Evolutionary conservation across 1,140 invertebrate genomes (phyloP).

Genomic region (Bathynomus jamesi): DNA sequence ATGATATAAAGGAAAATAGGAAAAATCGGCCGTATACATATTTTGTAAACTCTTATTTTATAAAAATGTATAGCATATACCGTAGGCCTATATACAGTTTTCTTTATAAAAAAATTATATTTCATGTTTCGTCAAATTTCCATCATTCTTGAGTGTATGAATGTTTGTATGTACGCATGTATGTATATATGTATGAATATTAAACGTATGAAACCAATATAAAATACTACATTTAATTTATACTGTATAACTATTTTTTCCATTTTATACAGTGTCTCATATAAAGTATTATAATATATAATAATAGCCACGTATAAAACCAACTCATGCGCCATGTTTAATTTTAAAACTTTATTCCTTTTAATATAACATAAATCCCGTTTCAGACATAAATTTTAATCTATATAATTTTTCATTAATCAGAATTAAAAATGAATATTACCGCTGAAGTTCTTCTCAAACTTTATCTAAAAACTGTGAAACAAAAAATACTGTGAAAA

Average conservation of each 20-base stretch:
- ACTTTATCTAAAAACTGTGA: too few species aligned
- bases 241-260: neutral
- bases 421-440: too few species aligned
- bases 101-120: too few species aligned
- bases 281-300: neutral
- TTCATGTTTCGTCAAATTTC: neutral
- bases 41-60: too few species aligned
- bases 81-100: too few species aligned
- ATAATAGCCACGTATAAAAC: neutral
- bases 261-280: too few species aligned
- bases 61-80: too few species aligned
- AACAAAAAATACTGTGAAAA: too few species aligned
- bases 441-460: too few species aligned
- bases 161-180: neutral
- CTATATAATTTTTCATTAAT: neutral
- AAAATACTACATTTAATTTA: neutral
- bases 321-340: neutral
- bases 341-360: neutral
- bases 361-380: neutral
- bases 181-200: neutral
- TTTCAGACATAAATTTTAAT: neutral
- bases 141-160: neutral
- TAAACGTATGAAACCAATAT: neutral
- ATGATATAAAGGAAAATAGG: too few species aligned
- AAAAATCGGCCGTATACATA: too few species aligned